phyloP scores from a whole-genome alignment of 2,888 invertebrate species.

The Apamea sordens region DNA sequence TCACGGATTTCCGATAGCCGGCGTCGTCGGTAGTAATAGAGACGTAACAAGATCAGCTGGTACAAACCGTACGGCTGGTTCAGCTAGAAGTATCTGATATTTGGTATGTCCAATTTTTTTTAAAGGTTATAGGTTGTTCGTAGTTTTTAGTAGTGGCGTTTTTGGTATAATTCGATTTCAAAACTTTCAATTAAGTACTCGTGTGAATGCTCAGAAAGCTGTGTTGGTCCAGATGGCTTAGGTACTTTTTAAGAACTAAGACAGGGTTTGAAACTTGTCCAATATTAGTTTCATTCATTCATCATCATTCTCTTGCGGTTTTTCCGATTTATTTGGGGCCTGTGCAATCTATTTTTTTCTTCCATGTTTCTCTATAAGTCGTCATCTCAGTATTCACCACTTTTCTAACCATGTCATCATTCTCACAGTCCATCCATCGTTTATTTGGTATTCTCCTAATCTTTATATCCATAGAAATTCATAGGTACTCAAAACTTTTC shows the following conservation, averaged over 20 bases:
- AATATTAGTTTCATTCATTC: no score
- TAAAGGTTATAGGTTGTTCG: neutral
- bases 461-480: no score
- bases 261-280: neutral
- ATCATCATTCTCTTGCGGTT: no score
- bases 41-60: slow-evolving; percentile 46
- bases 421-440: no score
- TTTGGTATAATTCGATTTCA: neutral
- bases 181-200: neutral
- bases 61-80: neutral
- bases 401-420: no score
- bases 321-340: no score
- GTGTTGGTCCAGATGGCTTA: no score
- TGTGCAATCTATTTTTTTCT: no score
- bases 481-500: no score
- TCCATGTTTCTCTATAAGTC: no score
- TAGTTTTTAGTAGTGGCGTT: neutral
- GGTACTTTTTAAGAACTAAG: neutral
- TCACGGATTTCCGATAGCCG: slow-evolving; percentile 27
- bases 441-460: no score
- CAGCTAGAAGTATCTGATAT: slow-evolving; percentile 13
- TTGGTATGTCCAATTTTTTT: neutral
- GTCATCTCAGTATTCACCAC: no score
- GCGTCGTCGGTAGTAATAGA: slow-evolving; percentile 24
- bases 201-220: neutral